Conservation (phyloP, 2,113 vertebrate genomes). For the Ammodramus savannarum region DNA sequence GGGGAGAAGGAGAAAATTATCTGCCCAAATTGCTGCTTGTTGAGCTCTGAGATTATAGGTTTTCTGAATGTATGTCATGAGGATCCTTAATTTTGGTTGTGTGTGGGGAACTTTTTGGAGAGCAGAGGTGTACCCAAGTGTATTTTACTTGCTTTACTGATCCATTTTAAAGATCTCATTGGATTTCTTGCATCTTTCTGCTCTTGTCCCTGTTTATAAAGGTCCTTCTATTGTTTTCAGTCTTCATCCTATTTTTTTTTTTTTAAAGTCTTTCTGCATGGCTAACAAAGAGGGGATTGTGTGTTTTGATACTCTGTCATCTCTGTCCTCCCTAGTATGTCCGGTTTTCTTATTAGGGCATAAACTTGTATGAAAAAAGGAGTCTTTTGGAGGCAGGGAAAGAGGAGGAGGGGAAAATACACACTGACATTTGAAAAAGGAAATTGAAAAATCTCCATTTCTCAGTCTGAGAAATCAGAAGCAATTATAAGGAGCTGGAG, state of each 20-base stretch:
- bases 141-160: not conserved
- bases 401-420: not conserved
- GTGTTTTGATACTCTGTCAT: slow-evolving; percentile 33
- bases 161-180: not conserved
- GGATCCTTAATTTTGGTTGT: not conserved
- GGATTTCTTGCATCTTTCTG: not conserved
- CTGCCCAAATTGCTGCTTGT: not conserved
- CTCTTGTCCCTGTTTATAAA: slow-evolving; percentile 16
- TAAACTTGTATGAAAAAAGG: slow-evolving; percentile 14
- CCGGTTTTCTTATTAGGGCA: slow-evolving; percentile 51
- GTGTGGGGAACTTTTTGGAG: not conserved
- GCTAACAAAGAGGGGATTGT: slow-evolving; percentile 60
- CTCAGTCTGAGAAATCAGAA: not conserved
- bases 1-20: not conserved
- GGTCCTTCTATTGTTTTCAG: slow-evolving; percentile 46
- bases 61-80: not conserved
- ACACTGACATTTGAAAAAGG: slow-evolving; percentile 23
- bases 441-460: not conserved
- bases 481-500: not conserved
- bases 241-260: slow-evolving; percentile 36
- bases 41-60: not conserved
- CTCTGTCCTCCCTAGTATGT: slow-evolving; percentile 38
- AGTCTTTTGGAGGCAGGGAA: slow-evolving; percentile 9
- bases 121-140: not conserved
- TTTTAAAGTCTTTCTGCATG: slow-evolving; percentile 22